These are phyloP conservation scores for Cygnus olor DNA, from an alignment of 2,797 vertebrate genomes.

Conservation along the genomic window DNA sequence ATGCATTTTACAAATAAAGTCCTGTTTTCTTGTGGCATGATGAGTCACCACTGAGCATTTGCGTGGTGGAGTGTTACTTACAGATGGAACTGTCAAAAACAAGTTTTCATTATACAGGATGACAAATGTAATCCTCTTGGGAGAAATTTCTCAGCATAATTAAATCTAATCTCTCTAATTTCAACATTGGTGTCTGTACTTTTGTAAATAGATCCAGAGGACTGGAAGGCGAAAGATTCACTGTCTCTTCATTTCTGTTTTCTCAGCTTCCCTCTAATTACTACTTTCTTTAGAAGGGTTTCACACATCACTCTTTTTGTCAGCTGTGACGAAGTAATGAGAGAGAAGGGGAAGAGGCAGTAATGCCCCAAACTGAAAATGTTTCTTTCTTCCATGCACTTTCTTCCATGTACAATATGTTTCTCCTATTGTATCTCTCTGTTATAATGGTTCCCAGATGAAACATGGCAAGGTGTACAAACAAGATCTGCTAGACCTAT, in stretches of 20 bases:
- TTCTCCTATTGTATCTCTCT: not conserved
- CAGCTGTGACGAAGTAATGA: not conserved
- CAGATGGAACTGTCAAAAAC: constrained; percentile 37
- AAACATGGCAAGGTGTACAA: not conserved
- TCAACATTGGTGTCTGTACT: not conserved
- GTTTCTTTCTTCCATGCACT: not conserved
- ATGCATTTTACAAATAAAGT: not conserved
- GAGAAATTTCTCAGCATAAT: constrained; percentile 18
- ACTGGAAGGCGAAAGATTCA: not conserved
- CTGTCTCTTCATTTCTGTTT: not conserved
- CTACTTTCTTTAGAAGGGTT: not conserved
- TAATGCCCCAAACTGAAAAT: not conserved
- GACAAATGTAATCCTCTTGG: constrained; percentile 14
- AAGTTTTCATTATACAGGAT: constrained; percentile 12
- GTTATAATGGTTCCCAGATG: not conserved
- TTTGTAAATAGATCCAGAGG: not conserved
- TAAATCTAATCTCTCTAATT: constrained; percentile 50
- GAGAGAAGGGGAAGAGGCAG: not conserved
- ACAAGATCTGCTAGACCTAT: not conserved
- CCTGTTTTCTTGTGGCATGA: not conserved
- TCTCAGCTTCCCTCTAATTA: not conserved
- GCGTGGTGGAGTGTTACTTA: not conserved
- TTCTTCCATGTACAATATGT: not conserved
- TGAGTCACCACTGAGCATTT: constrained; percentile 28
- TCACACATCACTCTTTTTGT: not conserved